Conservation (phyloP, 2,888 invertebrate genomes). For the Schizaphis graminum region DNA sequence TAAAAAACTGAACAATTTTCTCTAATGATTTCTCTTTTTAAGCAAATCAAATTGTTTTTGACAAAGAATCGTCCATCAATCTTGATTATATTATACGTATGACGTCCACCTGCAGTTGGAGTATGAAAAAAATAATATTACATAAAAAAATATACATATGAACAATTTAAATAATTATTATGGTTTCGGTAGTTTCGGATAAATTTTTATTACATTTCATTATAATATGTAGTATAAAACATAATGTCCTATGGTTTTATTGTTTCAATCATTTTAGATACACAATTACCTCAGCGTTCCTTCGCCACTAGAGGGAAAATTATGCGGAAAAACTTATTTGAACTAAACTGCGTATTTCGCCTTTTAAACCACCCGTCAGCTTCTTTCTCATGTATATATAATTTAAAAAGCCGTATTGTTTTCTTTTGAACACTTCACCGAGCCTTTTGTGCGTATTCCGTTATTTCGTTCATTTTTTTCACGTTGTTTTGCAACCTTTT, state of each 20-base stretch:
- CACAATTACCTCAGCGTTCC: background rate
- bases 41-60: background rate
- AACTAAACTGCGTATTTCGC: background rate
- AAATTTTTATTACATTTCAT: background rate
- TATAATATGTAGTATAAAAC: background rate
- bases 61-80: background rate
- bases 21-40: background rate
- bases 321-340: conserved; percentile 20
- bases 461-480: conserved; percentile 22
- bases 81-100: background rate
- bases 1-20: background rate
- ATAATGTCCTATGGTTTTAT: background rate
- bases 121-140: background rate
- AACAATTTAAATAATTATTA: conserved; percentile 26
- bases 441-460: conserved; percentile 37
- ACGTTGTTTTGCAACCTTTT: conserved; percentile 28
- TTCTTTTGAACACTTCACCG: conserved; percentile 57
- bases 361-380: conserved; percentile 18
- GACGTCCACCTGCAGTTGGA: background rate
- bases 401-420: conserved; percentile 56
- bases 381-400: conserved; percentile 13
- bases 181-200: background rate
- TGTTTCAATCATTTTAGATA: conserved; percentile 20
- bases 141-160: background rate
- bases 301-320: background rate